Percentiles rank a stretch among this genome's conserved stretches.
phyloP scores from a whole-genome alignment of 2,113 vertebrate genomes.

The Notothenia rossii region DNA sequence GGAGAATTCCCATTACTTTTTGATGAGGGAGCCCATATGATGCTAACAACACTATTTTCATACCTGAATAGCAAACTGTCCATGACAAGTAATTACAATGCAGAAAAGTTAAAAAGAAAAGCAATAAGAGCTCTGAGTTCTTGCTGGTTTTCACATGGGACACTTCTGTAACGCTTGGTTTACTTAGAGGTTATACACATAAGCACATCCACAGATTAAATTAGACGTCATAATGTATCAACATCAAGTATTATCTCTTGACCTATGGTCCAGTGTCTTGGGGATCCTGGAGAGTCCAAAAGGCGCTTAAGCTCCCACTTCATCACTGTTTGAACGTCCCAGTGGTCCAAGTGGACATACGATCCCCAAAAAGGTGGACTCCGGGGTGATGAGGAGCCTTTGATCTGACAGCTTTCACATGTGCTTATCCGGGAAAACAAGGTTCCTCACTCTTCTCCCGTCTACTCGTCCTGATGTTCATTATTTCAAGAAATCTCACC shows the following conservation, averaged over 20 bases:
- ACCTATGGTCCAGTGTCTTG: conserved; percentile 20
- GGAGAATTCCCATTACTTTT: no score
- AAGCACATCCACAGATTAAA: conserved; percentile 8
- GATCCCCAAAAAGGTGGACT: conserved; percentile 56
- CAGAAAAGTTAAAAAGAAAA: not conserved
- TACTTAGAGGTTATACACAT: not conserved
- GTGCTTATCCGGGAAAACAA: conserved; percentile 67
- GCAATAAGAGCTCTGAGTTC: not conserved
- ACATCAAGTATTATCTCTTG: conserved; percentile 15
- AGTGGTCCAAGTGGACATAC: conserved; percentile 44
- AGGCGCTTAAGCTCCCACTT: conserved; percentile 41
- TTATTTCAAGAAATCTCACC: conserved; percentile 40
- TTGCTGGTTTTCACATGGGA: not conserved
- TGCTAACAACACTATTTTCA: not conserved
- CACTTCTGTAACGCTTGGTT: not conserved
- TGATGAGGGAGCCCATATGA: no score
- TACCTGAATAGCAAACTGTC: not conserved
- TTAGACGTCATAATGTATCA: conserved; percentile 22
- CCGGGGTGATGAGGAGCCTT: conserved; percentile 56
- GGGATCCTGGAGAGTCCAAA: conserved; percentile 36
- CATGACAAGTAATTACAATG: not conserved
- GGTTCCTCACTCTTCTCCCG: conserved; percentile 48
- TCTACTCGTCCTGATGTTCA: conserved; percentile 43
- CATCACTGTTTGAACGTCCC: conserved; percentile 57
- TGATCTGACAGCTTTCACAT: conserved; percentile 76